Evolutionary conservation across 2,888 invertebrate species (phyloP).

Genomic region (Hemistola chrysoprasaria): DNA sequence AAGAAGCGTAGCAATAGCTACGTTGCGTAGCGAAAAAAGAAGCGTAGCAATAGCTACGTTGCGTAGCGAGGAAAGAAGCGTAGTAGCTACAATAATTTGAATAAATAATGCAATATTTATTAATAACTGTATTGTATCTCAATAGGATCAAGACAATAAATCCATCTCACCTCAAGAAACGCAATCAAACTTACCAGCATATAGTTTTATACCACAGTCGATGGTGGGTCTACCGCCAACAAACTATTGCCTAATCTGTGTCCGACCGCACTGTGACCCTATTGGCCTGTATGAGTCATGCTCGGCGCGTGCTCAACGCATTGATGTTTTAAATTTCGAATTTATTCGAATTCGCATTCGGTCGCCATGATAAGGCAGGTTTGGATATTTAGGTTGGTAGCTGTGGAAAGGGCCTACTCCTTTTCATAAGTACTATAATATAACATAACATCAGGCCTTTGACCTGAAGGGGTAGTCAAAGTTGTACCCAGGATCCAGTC

Average conservation of each 20-base stretch:
- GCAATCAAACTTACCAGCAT: slow-evolving; percentile 64
- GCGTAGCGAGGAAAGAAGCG: no score
- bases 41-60: no score
- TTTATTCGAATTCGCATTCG: slow-evolving; percentile 58
- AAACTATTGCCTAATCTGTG: slow-evolving; percentile 9
- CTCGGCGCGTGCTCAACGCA: slow-evolving; percentile 68
- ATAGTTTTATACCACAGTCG: slow-evolving; percentile 13
- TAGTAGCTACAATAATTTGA: no score
- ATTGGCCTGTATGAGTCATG: slow-evolving; percentile 77
- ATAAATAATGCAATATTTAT: no score
- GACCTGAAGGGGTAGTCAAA: no score
- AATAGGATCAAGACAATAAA: slow-evolving; percentile 43
- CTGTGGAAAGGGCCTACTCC: slow-evolving; percentile 8
- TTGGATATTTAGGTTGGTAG: slow-evolving; percentile 31
- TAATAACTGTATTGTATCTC: no score
- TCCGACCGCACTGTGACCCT: slow-evolving; percentile 70
- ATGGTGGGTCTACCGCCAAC: slow-evolving; percentile 4
- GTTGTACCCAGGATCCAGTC: no score
- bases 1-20: no score
- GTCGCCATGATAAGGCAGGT: slow-evolving; percentile 56
- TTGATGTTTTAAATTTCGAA: slow-evolving; percentile 73
- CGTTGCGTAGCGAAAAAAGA: no score
- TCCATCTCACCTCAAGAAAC: slow-evolving; percentile 41
- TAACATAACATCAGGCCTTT: no score
- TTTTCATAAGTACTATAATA: no score